Evolutionary conservation across 2,888 invertebrate species (phyloP).

Genomic region (Ornithoptera alexandrae): DNA sequence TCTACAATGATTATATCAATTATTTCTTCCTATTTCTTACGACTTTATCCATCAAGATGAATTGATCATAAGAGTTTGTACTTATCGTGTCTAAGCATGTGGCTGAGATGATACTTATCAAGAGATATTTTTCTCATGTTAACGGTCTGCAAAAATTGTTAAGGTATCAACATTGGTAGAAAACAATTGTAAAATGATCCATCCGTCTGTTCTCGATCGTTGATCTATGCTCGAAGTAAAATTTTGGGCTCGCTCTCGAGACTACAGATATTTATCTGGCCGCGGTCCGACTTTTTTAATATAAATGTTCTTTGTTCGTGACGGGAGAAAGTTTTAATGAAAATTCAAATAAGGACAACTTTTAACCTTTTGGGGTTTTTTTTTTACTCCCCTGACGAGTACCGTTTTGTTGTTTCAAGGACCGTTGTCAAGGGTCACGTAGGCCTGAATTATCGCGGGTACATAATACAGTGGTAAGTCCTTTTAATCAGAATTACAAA

Average conservation of each 20-base stretch:
- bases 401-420: slow-evolving; percentile 61
- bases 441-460: slow-evolving; percentile 7
- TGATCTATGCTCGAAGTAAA: slow-evolving; percentile 63
- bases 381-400: slow-evolving; percentile 39
- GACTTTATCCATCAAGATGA: too few species aligned
- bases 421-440: slow-evolving; percentile 34
- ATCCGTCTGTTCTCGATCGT: slow-evolving; percentile 42
- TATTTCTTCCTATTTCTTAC: too few species aligned
- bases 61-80: too few species aligned
- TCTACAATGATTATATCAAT: too few species aligned
- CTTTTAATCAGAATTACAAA: neutral
- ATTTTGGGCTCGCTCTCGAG: slow-evolving; percentile 75
- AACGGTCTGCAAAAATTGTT: too few species aligned
- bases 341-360: slow-evolving; percentile 77
- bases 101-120: too few species aligned
- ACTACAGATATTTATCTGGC: slow-evolving; percentile 80
- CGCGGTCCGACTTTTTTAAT: slow-evolving; percentile 78
- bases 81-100: too few species aligned
- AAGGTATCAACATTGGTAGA: neutral
- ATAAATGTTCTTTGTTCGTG: slow-evolving; percentile 81
- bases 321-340: slow-evolving; percentile 76
- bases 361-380: slow-evolving; percentile 68
- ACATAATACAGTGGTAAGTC: neutral
- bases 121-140: too few species aligned
- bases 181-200: slow-evolving; percentile 29